Evolutionary conservation across 2,888 invertebrate species (phyloP).

Genomic region (Tipula unca): DNA sequence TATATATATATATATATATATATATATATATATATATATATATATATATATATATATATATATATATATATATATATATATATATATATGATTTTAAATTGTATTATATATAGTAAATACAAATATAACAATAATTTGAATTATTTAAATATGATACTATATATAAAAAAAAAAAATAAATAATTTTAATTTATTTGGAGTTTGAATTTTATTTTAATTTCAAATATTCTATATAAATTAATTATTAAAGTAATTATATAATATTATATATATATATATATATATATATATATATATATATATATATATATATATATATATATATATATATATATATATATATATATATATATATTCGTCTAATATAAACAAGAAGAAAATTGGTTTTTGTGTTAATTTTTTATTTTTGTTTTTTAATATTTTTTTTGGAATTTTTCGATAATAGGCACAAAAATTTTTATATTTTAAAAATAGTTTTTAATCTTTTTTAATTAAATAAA

Average conservation of each 20-base stretch:
- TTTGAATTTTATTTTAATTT: background rate
- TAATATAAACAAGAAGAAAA: background rate
- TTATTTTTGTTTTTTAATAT: background rate
- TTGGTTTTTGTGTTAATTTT: conserved; percentile 2
- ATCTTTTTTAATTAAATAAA: background rate
- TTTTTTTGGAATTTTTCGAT: conserved; percentile 1
- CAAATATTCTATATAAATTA: background rate
- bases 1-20: too few relatives aligned
- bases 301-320: too few relatives aligned
- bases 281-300: too few relatives aligned
- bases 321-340: too few relatives aligned
- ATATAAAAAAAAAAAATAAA: background rate
- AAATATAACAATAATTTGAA: background rate
- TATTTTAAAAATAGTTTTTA: conserved; percentile 9
- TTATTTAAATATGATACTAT: background rate
- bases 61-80: too few relatives aligned
- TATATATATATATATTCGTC: background rate
- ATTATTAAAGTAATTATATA: background rate
- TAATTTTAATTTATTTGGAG: background rate
- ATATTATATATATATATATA: too few relatives aligned
- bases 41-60: too few relatives aligned
- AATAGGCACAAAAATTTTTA: conserved; percentile 14
- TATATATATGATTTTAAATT: background rate
- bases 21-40: too few relatives aligned
- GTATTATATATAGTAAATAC: background rate